These are phyloP conservation scores for Cherax destructor DNA, from an alignment of 1,140 invertebrate species.

Conservation along the genomic window DNA sequence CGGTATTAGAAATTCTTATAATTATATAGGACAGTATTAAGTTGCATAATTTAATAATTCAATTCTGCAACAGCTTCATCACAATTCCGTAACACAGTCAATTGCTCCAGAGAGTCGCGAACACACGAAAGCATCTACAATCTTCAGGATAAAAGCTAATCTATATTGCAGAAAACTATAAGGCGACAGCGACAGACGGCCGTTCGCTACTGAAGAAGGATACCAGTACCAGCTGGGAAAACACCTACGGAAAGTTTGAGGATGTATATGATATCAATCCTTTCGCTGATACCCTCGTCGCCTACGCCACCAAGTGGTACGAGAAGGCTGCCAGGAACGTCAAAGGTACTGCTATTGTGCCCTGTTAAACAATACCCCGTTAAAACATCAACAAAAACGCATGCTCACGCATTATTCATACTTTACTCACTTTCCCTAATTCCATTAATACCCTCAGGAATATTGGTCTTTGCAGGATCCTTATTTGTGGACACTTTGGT, in stretches of 20 bases:
- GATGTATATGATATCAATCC: conserved; percentile 59
- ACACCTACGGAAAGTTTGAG: not conserved
- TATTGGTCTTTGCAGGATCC: conserved; percentile 37
- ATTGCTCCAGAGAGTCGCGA: too few relatives aligned
- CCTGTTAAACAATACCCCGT: not conserved
- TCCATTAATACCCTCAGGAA: not conserved
- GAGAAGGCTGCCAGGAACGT: conserved; percentile 52
- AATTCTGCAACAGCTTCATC: too few relatives aligned
- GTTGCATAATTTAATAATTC: too few relatives aligned
- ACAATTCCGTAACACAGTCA: too few relatives aligned
- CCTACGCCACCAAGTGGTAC: conserved; percentile 70
- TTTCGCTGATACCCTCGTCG: conserved; percentile 68
- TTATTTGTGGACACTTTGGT: conserved; percentile 62
- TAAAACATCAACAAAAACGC: too few relatives aligned
- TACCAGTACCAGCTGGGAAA: conserved; percentile 52
- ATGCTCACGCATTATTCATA: not conserved
- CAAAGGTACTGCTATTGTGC: conserved; percentile 33
- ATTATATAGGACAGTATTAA: too few relatives aligned
- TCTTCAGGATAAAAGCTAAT: too few relatives aligned
- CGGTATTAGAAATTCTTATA: too few relatives aligned
- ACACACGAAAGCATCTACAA: too few relatives aligned
- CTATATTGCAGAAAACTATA: too few relatives aligned
- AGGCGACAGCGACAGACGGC: too few relatives aligned
- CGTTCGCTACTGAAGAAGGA: not conserved
- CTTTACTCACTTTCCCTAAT: too few relatives aligned